phyloP scores from a whole-genome alignment of 2,888 invertebrate species.

The Portevinia maculata region DNA sequence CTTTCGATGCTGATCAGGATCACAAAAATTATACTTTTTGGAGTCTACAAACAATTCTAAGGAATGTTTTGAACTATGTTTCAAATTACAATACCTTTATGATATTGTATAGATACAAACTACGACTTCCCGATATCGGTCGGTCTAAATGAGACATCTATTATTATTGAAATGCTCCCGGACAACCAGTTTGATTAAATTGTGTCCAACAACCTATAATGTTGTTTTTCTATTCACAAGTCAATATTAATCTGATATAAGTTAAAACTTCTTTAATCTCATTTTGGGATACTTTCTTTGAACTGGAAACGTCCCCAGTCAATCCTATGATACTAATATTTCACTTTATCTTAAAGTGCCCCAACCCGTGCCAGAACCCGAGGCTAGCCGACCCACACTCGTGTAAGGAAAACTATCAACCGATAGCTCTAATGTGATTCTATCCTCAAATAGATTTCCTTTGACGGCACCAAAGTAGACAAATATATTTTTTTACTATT shows the following conservation, averaged over 20 bases:
- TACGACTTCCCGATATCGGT: no score
- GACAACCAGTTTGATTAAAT: no score
- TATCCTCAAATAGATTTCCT: conserved; percentile 67
- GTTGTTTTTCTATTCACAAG: no score
- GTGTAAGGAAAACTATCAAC: conserved; percentile 56
- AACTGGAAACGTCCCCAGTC: not conserved
- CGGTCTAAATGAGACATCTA: no score
- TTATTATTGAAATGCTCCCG: no score
- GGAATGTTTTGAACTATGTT: no score
- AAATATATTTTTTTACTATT: conserved; percentile 3
- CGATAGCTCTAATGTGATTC: conserved; percentile 72
- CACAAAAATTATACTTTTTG: no score
- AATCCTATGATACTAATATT: conserved; percentile 27
- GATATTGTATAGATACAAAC: no score
- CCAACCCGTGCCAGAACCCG: not conserved
- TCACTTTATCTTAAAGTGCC: conserved; percentile 11
- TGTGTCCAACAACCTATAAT: no score
- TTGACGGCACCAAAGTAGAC: conserved; percentile 39
- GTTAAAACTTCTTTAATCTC: not conserved
- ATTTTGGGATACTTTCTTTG: not conserved
- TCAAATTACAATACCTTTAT: no score
- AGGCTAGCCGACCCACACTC: conserved; percentile 3
- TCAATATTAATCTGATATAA: not conserved
- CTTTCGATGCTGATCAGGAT: no score
- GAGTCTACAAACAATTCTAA: no score